Percentiles rank a stretch among this genome's conserved stretches.
These are phyloP conservation scores for Himantopus leucocephalus DNA, from an alignment of 2,113 vertebrate genomes.

Conservation along the genomic window DNA sequence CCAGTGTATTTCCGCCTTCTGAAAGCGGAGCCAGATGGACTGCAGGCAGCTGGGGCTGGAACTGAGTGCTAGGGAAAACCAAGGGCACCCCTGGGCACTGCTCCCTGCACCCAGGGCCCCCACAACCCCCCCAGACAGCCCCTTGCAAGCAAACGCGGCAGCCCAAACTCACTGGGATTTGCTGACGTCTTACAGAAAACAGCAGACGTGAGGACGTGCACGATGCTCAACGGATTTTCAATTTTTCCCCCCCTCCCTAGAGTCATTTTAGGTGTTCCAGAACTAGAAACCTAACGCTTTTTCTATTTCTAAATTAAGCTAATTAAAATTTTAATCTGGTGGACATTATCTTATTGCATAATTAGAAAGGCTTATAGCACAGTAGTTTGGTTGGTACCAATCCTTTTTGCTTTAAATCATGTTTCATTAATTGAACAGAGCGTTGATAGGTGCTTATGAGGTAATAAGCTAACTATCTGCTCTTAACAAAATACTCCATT, in stretches of 20 bases:
- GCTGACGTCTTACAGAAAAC: neutral
- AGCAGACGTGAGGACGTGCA: neutral
- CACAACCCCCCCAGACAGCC: neutral
- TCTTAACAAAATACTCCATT: neutral
- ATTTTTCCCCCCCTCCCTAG: neutral
- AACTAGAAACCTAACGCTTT: neutral
- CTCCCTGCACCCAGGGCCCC: neutral
- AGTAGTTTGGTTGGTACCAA: neutral
- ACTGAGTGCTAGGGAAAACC: neutral
- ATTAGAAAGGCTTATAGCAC: conserved; percentile 17
- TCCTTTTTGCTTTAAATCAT: neutral
- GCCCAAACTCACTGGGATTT: neutral
- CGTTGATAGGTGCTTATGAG: neutral
- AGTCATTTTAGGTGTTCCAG: conserved; percentile 1
- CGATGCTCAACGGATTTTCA: neutral
- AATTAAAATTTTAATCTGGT: conserved; percentile 55
- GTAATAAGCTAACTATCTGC: neutral
- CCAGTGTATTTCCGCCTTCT: neutral
- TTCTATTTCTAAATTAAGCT: conserved; percentile 31
- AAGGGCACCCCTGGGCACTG: neutral
- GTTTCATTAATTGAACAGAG: conserved; percentile 33
- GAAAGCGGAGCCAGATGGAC: neutral
- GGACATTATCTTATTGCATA: conserved; percentile 27
- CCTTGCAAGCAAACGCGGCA: neutral
- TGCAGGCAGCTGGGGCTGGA: neutral